Percentiles rank a stretch among this genome's conserved stretches.
These are phyloP conservation scores for Thaumatotibia leucotreta DNA, from an alignment of 1,140 invertebrate species.

Conservation along the genomic window DNA sequence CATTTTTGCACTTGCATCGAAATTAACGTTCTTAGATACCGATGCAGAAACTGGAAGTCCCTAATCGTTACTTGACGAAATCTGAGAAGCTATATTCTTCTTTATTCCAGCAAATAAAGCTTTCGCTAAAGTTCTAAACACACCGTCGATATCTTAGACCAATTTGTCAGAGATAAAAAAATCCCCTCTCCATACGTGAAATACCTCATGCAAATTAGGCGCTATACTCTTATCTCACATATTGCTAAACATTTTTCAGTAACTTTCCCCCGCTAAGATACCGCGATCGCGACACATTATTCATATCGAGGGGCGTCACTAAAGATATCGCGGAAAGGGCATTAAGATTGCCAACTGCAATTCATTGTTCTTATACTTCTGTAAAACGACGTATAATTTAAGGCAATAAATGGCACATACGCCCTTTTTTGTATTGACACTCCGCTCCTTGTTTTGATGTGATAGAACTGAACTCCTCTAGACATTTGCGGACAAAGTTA, in stretches of 20 bases:
- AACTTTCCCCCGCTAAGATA: conserved; percentile 45
- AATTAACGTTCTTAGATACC: too few relatives aligned
- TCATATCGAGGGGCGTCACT: conserved; percentile 70
- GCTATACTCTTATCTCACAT: background rate
- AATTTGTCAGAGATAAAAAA: too few relatives aligned
- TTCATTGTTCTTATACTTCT: conserved; percentile 62
- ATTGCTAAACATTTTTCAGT: conserved; percentile 22
- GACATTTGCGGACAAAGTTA: conserved; percentile 43
- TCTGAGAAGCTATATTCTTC: too few relatives aligned
- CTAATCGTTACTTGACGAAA: too few relatives aligned
- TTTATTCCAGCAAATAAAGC: too few relatives aligned
- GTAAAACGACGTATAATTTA: background rate
- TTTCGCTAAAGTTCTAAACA: too few relatives aligned
- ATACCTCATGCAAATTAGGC: background rate
- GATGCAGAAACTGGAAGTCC: too few relatives aligned
- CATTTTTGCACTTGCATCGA: too few relatives aligned
- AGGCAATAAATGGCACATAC: background rate
- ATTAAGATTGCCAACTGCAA: conserved; percentile 72
- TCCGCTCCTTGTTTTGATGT: conserved; percentile 68
- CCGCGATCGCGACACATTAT: conserved; percentile 67
- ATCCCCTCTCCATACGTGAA: background rate
- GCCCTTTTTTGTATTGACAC: conserved; percentile 1
- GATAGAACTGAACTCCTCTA: conserved; percentile 62
- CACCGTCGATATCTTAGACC: too few relatives aligned
- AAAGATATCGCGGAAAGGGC: conserved; percentile 73